Evolutionary conservation across 23 tunicate genomes (phyloP).

Genomic region (Oikopleura albicans): DNA sequence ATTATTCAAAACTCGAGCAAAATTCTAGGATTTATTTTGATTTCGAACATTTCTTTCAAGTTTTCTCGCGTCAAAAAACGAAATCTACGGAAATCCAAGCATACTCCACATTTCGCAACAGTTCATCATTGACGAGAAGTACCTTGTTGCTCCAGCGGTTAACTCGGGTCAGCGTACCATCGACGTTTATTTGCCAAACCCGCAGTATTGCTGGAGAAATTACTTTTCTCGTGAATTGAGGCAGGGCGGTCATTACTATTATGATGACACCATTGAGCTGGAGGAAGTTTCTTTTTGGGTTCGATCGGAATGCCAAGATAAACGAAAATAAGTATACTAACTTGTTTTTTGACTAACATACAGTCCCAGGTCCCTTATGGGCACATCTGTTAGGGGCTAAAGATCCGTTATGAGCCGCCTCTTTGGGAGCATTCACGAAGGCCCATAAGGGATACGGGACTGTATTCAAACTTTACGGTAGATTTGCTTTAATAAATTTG

Average conservation of each 20-base stretch:
- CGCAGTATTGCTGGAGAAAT: neutral
- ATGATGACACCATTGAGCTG: neutral
- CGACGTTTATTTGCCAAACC: neutral
- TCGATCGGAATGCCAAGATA: neutral
- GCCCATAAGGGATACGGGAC: too few relatives aligned
- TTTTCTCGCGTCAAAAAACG: neutral
- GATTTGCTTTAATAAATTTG: too few relatives aligned
- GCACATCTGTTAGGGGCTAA: too few relatives aligned
- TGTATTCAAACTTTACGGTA: too few relatives aligned
- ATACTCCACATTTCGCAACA: neutral
- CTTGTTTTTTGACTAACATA: too few relatives aligned
- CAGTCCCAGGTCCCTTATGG: too few relatives aligned
- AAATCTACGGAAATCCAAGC: neutral
- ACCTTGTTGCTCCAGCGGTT: neutral
- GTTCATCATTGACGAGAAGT: neutral
- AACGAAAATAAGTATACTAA: too few relatives aligned
- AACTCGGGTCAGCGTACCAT: neutral
- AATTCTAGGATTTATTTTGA: too few relatives aligned
- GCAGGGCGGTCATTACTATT: neutral
- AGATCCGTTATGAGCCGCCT: too few relatives aligned
- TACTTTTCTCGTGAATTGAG: neutral
- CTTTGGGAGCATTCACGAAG: too few relatives aligned
- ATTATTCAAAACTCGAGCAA: too few relatives aligned
- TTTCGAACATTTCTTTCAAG: too few relatives aligned
- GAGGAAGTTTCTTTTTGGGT: conserved; percentile 10